Base-by-base conservation (phyloP, 2,797 vertebrate genomes). In the Hydrolagus colliei region DNA sequence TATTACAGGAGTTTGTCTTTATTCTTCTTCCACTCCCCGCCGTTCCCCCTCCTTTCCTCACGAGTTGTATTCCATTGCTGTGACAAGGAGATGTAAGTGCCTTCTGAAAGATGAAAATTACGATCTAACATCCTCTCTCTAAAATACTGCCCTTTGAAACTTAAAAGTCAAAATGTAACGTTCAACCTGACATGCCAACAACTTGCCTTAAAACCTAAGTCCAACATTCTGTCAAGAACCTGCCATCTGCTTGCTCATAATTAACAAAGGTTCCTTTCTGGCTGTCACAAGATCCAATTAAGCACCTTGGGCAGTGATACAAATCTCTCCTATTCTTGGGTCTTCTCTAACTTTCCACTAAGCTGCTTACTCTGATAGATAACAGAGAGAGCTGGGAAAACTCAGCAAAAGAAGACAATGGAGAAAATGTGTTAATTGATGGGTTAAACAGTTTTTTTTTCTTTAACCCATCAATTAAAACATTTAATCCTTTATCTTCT, bases 281-380 rank as follows among this genome's bases (percentile, higher is more conserved):
- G 52, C 79, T 20, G 18, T 9, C 18, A n/a, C n/a, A 71, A 71
- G 12, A 35, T 67, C 79, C 65, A 84, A 84, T 68, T 84, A 84
- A 84, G 65, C 11, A 16, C 12, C 61, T 27, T 59, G 35, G 22
- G 41, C 18, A 71, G 71, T 84, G 41, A 52, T 52, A 52, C 41
- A 52, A 52, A n/a, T 41, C 9, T 41, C 79, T 63, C n/a, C 61
- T 41, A 68, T 8, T 41, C 8, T 8, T 32, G 18, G 27, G 41
- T 71, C 20, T 67, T 67, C 79, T 68, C 63, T 5, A 68, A 52
- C 10, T 52, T 52, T 52, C 41, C 27, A 27, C 27, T 27, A 27
- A 27, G 27, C 41, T 52, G 41, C 41, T 52, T 52, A 52, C 41
- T 3, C 41, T 52, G 41, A 52, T 52, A 52, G 41, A 52, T 52